Evolutionary conservation across 2,113 vertebrate genomes (phyloP).

Genomic region (Struthidea cinerea): DNA sequence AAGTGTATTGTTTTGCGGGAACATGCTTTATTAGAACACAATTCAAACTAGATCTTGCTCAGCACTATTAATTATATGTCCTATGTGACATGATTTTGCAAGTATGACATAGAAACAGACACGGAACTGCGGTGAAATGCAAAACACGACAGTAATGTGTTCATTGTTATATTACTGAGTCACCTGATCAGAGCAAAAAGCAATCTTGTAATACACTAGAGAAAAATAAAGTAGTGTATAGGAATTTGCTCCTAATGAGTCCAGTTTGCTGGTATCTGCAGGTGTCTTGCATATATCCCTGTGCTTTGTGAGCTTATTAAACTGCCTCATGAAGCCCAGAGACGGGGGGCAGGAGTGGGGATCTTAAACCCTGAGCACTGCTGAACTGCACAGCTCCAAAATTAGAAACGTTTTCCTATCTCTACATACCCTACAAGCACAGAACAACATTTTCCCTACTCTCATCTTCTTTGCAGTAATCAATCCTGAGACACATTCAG

Average conservation of each 20-base stretch:
- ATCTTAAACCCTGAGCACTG: background rate
- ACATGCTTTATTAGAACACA: background rate
- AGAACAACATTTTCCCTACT: background rate
- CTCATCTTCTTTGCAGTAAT: background rate
- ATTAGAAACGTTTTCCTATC: background rate
- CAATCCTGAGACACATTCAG: background rate
- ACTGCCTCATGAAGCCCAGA: background rate
- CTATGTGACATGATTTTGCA: background rate
- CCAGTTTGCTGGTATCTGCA: background rate
- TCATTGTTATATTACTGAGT: background rate
- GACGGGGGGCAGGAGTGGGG: fast-evolving
- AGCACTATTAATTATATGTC: background rate
- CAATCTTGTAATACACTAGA: background rate
- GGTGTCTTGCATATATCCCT: background rate
- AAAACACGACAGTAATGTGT: background rate
- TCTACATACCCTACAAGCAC: background rate
- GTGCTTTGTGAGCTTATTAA: background rate
- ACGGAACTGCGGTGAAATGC: fast-evolving
- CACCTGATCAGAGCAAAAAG: background rate
- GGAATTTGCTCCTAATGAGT: background rate
- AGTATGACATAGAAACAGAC: background rate
- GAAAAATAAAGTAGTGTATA: background rate
- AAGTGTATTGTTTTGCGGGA: background rate
- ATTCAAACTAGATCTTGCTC: background rate
- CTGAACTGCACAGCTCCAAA: background rate